Percentiles rank a stretch among this genome's conserved stretches.
These are phyloP conservation scores for Arge pagana DNA, from an alignment of 2,888 invertebrate species.

Conservation along the genomic window DNA sequence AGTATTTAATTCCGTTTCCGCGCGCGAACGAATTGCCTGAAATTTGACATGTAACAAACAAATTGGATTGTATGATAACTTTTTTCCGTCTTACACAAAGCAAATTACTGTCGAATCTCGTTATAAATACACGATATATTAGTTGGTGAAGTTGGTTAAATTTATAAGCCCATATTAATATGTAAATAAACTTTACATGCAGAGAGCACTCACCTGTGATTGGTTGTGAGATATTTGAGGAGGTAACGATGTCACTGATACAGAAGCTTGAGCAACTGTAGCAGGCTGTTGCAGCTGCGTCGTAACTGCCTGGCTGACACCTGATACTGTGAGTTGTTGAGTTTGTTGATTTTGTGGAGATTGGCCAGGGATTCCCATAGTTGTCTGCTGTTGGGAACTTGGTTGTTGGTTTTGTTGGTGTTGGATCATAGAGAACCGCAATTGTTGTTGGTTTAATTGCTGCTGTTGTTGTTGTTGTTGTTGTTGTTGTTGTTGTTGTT, in stretches of 20 bases:
- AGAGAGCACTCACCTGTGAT: constrained; percentile 44
- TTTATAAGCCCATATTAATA: neutral
- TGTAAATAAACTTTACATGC: constrained; percentile 2
- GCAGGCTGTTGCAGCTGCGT: constrained; percentile 53
- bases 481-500: constrained; percentile 39
- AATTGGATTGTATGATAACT: neutral
- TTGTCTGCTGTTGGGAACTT: constrained; percentile 36
- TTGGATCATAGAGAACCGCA: constrained; percentile 23
- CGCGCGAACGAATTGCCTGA: too few relatives aligned
- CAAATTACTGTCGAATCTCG: too few relatives aligned
- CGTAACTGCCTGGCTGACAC: constrained; percentile 48
- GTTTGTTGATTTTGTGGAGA: constrained; percentile 41
- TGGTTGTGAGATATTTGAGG: constrained; percentile 47
- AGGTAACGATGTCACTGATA: constrained; percentile 42
- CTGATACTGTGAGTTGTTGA: constrained; percentile 47
- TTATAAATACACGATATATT: too few relatives aligned
- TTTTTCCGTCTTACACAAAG: too few relatives aligned
- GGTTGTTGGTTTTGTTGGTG: constrained; percentile 49
- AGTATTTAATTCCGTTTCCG: neutral
- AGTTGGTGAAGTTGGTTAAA: too few relatives aligned
- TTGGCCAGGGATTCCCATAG: constrained; percentile 49
- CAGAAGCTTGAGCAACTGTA: constrained; percentile 46
- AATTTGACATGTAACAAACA: neutral
- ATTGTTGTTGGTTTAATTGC: constrained; percentile 44
- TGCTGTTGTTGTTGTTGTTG: constrained; percentile 49